Evolutionary conservation across 2,797 vertebrate genomes (phyloP).

Genomic region (Lacerta agilis): DNA sequence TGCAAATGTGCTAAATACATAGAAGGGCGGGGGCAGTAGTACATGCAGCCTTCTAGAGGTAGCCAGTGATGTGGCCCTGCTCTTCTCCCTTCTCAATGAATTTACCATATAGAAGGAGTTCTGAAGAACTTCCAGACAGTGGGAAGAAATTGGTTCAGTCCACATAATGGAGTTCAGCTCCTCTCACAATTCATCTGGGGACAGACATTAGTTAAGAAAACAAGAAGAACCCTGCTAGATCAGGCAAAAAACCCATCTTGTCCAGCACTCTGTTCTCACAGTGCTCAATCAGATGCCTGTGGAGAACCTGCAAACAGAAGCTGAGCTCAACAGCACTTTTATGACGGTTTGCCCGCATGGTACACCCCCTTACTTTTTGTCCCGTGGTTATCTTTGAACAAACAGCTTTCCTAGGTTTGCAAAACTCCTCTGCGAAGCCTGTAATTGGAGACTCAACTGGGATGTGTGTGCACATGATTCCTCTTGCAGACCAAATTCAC

Average conservation of each 20-base stretch:
- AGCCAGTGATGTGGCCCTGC: no score
- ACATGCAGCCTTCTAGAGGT: no score
- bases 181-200: background rate
- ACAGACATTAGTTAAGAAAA: background rate
- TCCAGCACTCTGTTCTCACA: no score
- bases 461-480: background rate
- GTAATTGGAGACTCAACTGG: background rate
- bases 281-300: no score
- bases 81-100: no score
- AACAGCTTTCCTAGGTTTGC: background rate
- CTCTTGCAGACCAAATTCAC: background rate
- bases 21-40: no score
- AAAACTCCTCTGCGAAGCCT: background rate
- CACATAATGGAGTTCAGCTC: background rate
- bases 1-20: no score
- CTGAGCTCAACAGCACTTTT: background rate
- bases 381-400: background rate
- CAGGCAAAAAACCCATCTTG: no score
- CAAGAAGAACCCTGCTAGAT: no score
- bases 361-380: background rate
- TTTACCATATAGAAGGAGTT: no score
- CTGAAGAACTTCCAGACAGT: background rate
- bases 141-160: background rate
- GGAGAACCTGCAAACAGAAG: no score
- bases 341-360: background rate